These are phyloP conservation scores for Coecobrya sp. DNA, from an alignment of 2,888 invertebrate species.

Conservation along the genomic window DNA sequence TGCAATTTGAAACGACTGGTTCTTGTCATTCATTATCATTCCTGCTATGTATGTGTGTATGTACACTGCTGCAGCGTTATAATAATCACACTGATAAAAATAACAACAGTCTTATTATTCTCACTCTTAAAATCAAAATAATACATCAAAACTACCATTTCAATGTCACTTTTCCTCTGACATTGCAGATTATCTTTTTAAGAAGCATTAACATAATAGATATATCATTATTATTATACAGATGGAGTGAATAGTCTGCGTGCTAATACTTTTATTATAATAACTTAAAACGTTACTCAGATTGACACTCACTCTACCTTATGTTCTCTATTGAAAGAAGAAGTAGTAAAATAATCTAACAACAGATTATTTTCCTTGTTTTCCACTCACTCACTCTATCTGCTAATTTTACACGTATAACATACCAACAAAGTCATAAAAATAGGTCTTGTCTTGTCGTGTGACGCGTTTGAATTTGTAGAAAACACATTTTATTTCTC, in stretches of 20 bases:
- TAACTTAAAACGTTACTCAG: neutral
- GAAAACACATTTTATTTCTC: neutral
- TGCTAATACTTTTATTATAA: neutral
- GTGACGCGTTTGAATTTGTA: neutral
- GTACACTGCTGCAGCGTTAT: neutral
- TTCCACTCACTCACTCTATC: neutral
- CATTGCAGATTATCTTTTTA: neutral
- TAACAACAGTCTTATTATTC: neutral
- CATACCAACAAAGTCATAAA: constrained; percentile 19
- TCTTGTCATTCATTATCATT: neutral
- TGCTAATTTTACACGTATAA: constrained; percentile 5
- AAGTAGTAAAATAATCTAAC: neutral
- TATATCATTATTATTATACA: neutral
- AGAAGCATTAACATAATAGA: neutral
- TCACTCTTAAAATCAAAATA: neutral
- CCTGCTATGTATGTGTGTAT: no score
- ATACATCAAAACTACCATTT: neutral
- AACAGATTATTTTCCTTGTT: neutral
- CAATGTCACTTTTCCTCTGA: constrained; percentile 30
- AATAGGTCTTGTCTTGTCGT: neutral
- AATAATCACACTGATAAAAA: neutral
- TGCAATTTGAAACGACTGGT: neutral
- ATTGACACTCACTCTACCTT: neutral
- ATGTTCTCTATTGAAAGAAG: neutral
- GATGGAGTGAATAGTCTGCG: neutral